A percentile compares a stretch with the other conserved stretches of the same genome.
Evolutionary conservation across 2,888 invertebrate genomes (phyloP).

Genomic region (Callyntrura guangdongensis): DNA sequence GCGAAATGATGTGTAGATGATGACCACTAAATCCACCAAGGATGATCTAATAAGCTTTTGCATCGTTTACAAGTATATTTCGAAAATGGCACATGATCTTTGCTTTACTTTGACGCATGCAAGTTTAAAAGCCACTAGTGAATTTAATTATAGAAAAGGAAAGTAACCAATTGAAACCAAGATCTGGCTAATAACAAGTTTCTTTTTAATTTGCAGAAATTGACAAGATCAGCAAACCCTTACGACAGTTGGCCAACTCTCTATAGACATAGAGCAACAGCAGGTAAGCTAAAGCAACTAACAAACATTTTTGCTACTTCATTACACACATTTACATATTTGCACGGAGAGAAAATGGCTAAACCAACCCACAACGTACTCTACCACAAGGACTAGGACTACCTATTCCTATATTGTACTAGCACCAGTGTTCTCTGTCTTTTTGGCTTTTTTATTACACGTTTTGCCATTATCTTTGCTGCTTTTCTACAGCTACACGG

Average conservation of each 20-base stretch:
- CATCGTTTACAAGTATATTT: too few relatives aligned
- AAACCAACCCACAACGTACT: background rate
- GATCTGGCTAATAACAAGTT: background rate
- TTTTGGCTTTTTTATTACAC: background rate
- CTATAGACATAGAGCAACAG: background rate
- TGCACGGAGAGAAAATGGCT: background rate
- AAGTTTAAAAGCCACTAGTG: background rate
- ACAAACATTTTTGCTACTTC: slow-evolving; percentile 37
- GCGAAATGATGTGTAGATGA: background rate
- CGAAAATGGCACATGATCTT: background rate
- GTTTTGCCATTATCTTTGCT: background rate
- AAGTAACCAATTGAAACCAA: background rate
- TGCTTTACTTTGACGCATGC: background rate
- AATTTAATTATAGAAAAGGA: too few relatives aligned
- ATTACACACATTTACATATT: background rate
- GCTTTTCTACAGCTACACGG: too few relatives aligned
- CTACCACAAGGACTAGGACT: background rate
- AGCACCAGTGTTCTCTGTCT: background rate
- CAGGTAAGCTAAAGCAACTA: slow-evolving; percentile 44
- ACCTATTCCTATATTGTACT: background rate
- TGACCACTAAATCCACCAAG: background rate
- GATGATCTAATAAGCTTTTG: background rate
- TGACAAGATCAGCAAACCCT: background rate
- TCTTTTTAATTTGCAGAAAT: slow-evolving; percentile 21
- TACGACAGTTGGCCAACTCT: background rate